phyloP scores from a whole-genome alignment of 2,113 vertebrate genomes.

The Hippocampus guttulatus region DNA sequence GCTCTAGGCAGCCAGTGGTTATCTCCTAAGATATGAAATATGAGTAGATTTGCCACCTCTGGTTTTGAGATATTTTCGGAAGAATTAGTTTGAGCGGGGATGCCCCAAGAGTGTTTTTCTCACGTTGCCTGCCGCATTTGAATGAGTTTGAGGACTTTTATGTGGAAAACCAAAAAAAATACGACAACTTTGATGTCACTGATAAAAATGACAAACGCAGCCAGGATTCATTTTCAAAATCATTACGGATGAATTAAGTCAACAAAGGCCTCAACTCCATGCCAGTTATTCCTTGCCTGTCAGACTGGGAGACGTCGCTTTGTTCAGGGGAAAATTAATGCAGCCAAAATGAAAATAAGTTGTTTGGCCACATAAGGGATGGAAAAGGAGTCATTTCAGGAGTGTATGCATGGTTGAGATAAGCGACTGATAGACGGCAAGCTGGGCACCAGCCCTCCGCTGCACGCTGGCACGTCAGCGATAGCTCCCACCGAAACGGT shows the following conservation, averaged over 20 bases:
- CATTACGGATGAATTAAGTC: slow-evolving; percentile 27
- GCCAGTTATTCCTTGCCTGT: slow-evolving; percentile 49
- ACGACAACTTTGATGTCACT: slow-evolving; percentile 5
- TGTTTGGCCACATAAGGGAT: slow-evolving; percentile 22
- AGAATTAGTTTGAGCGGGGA: background rate
- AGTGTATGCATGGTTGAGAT: slow-evolving; percentile 62
- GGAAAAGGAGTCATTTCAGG: slow-evolving; percentile 28
- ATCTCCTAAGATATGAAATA: background rate
- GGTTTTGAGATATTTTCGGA: slow-evolving; percentile 2
- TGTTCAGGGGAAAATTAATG: slow-evolving; percentile 44
- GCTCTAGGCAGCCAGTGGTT: too few relatives aligned
- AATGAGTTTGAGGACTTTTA: background rate
- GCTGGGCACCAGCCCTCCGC: slow-evolving; percentile 52
- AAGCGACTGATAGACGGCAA: slow-evolving; percentile 53
- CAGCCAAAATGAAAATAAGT: slow-evolving; percentile 35
- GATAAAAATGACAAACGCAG: slow-evolving; percentile 13
- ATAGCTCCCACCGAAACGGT: slow-evolving; percentile 51
- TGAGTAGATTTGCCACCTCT: background rate
- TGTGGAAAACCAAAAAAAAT: background rate
- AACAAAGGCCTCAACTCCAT: slow-evolving; percentile 21
- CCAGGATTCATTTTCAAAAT: slow-evolving; percentile 19
- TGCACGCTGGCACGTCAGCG: slow-evolving; percentile 52
- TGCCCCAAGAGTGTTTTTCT: slow-evolving; percentile 7
- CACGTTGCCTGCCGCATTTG: slow-evolving; percentile 3
- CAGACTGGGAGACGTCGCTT: slow-evolving; percentile 42